Percentiles rank a stretch among this genome's conserved stretches.
These are phyloP conservation scores for Rotaria magnacalcarata DNA, from an alignment of 2,888 invertebrate species.

Conservation along the genomic window DNA sequence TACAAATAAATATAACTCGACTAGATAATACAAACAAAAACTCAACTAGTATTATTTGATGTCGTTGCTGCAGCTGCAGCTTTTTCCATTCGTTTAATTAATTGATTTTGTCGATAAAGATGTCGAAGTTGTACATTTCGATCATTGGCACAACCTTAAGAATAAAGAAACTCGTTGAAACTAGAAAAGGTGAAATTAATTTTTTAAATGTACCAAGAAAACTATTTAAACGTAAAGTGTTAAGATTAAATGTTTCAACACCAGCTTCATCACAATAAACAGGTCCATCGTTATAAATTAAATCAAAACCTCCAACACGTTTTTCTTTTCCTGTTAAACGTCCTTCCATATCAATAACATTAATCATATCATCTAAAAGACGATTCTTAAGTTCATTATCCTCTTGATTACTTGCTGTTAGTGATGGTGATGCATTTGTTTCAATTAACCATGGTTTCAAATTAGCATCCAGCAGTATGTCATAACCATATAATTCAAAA, in stretches of 20 bases:
- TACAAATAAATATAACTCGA: too few species aligned
- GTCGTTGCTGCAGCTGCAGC: neutral
- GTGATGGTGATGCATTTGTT: conserved; percentile 66
- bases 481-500: conserved; percentile 68
- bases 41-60: too few species aligned
- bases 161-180: neutral
- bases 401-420: conserved; percentile 65
- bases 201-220: conserved; percentile 38
- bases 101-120: conserved; percentile 40
- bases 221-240: conserved; percentile 40
- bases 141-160: conserved; percentile 44
- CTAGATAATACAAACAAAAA: too few species aligned
- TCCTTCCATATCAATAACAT: conserved; percentile 65
- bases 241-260: conserved; percentile 50
- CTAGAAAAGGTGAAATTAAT: neutral
- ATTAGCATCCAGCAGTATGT: conserved; percentile 64
- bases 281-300: conserved; percentile 64
- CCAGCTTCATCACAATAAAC: conserved; percentile 55
- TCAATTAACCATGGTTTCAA: conserved; percentile 66
- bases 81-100: conserved; percentile 19
- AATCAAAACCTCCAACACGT: conserved; percentile 65
- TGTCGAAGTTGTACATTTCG: conserved; percentile 41
- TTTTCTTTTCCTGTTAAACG: conserved; percentile 63
- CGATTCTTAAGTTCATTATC: conserved; percentile 66
- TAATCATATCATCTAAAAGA: conserved; percentile 64